Evolutionary conservation across 2,797 vertebrate genomes (phyloP).

Genomic region (Sebastes melanostomus): DNA sequence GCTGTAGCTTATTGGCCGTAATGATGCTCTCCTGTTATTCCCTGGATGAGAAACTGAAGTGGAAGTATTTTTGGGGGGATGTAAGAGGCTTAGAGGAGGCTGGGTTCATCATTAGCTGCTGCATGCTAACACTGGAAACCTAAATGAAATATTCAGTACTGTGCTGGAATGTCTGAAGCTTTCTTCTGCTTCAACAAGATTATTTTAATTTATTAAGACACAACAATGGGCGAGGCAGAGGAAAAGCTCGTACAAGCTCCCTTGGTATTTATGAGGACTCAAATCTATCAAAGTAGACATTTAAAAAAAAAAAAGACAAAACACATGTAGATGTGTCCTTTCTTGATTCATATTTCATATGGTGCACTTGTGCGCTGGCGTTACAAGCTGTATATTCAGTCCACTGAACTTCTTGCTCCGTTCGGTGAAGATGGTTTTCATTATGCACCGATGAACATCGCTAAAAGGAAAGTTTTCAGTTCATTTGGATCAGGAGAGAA

Average conservation of each 20-base stretch:
- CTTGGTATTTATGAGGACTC: constrained; percentile 53
- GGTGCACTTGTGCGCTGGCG: constrained; percentile 22
- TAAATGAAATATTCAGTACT: constrained; percentile 73
- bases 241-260: constrained; percentile 39
- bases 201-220: constrained; percentile 67
- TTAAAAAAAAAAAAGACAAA: constrained; percentile 51
- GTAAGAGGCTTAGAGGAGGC: constrained; percentile 4
- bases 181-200: constrained; percentile 49
- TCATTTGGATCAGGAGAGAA: constrained; percentile 38
- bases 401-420: constrained; percentile 60
- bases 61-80: constrained; percentile 24
- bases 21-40: constrained; percentile 38
- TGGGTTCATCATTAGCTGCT: constrained; percentile 55
- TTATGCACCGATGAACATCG: constrained; percentile 55
- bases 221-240: constrained; percentile 39
- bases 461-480: constrained; percentile 64
- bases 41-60: constrained; percentile 14
- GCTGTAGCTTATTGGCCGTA: background rate
- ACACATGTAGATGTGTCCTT: constrained; percentile 51
- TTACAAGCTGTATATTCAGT: constrained; percentile 57
- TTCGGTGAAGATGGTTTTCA: constrained; percentile 51
- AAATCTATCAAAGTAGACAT: constrained; percentile 41
- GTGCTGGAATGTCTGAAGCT: constrained; percentile 52
- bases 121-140: constrained; percentile 45
- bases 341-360: constrained; percentile 70